Conservation (phyloP, 2,113 vertebrate species). For the Alligator sinensis region DNA sequence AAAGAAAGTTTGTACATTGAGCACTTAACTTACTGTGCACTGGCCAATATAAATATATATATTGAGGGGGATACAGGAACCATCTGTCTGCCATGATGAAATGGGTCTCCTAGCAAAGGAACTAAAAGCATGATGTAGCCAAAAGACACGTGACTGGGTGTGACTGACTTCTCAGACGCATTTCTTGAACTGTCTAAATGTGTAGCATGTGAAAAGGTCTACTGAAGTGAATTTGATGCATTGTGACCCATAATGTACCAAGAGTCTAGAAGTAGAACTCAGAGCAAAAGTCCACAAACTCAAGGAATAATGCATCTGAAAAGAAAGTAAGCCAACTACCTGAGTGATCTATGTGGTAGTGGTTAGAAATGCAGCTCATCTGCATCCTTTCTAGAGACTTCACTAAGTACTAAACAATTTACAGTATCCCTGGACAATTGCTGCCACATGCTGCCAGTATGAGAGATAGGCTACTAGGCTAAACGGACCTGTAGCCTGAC, state of each 20-base stretch:
- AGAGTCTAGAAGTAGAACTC: neutral
- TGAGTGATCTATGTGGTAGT: neutral
- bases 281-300: neutral
- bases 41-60: neutral
- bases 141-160: neutral
- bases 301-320: neutral
- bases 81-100: neutral
- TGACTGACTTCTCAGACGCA: rapidly evolving
- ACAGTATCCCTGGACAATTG: neutral
- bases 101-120: rapidly evolving
- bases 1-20: neutral
- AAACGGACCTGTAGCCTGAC: no score
- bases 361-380: neutral
- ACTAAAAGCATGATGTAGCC: neutral
- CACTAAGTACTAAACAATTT: neutral
- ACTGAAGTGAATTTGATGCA: neutral
- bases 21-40: neutral
- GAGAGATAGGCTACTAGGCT: no score
- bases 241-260: neutral
- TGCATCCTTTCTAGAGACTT: neutral
- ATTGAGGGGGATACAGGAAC: neutral
- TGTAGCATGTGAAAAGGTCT: rapidly evolving
- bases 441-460: no score
- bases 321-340: neutral
- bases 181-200: neutral